Evolutionary conservation across 1,140 invertebrate genomes (phyloP).

Genomic region (Ganaspis sp.): DNA sequence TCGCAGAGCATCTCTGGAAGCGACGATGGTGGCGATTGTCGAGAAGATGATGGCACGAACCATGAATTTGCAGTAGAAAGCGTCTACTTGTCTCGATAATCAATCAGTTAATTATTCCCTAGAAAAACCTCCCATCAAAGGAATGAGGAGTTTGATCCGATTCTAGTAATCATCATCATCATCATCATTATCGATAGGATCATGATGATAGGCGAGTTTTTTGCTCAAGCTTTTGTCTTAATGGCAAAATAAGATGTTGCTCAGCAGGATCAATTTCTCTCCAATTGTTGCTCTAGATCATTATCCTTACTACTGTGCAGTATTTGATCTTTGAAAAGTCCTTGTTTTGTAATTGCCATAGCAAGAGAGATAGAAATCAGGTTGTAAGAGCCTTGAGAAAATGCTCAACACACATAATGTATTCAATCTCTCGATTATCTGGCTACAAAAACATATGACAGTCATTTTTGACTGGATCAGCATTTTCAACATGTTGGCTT

Average conservation of each 20-base stretch:
- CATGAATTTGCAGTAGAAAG: constrained; percentile 15
- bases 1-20: constrained; percentile 3
- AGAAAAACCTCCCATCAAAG: background rate
- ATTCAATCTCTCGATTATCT: constrained; percentile 39
- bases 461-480: background rate
- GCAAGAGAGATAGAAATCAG: background rate
- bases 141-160: background rate
- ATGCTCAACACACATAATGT: background rate
- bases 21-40: constrained; percentile 23
- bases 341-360: too few species aligned
- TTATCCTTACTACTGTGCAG: too few species aligned
- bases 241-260: constrained; percentile 5
- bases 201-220: background rate
- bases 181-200: background rate
- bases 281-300: background rate
- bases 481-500: constrained; percentile 57
- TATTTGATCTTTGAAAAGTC: too few species aligned
- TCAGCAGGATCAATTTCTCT: background rate
- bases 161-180: background rate
- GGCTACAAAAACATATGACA: too few species aligned
- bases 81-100: constrained; percentile 21
- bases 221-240: background rate
- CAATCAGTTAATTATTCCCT: constrained; percentile 17
- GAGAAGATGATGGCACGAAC: constrained; percentile 2
- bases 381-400: background rate